Conservation (phyloP, 2,888 invertebrate genomes). For the Capitulum mitella region DNA sequence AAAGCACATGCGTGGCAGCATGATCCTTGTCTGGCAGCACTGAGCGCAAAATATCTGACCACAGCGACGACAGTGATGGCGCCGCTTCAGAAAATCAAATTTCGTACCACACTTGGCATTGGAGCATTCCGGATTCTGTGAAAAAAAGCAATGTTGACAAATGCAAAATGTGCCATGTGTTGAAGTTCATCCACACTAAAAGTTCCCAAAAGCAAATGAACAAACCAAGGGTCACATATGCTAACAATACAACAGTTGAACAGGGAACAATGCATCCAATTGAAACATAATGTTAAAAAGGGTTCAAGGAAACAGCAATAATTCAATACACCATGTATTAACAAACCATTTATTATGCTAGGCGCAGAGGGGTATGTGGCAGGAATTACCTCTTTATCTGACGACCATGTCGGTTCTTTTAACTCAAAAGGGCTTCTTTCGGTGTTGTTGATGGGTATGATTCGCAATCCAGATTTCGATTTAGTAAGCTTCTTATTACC, state of each 20-base stretch:
- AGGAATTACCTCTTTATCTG: conserved; percentile 44
- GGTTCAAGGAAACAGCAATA: too few species aligned
- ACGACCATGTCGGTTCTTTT: conserved; percentile 47
- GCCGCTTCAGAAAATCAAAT: conserved; percentile 46
- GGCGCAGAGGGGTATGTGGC: too few species aligned
- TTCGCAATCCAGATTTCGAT: conserved; percentile 48
- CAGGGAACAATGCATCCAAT: too few species aligned
- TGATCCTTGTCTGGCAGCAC: conserved; percentile 45
- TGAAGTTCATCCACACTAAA: too few species aligned
- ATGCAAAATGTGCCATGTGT: too few species aligned
- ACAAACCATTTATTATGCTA: too few species aligned
- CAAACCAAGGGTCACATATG: too few species aligned
- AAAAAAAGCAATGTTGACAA: too few species aligned
- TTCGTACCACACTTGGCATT: conserved; percentile 44
- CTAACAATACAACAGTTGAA: too few species aligned
- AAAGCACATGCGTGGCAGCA: conserved; percentile 49
- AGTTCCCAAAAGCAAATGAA: too few species aligned
- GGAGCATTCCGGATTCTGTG: conserved; percentile 41
- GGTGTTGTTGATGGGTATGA: conserved; percentile 44
- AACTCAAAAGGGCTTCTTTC: conserved; percentile 46
- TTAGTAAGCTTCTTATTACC: conserved; percentile 34
- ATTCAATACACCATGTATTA: too few species aligned
- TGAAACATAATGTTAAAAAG: too few species aligned
- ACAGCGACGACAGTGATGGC: conserved; percentile 51
- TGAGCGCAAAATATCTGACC: conserved; percentile 47